Conservation (phyloP, 1,140 invertebrate genomes). For the Drosophila santomea region DNA sequence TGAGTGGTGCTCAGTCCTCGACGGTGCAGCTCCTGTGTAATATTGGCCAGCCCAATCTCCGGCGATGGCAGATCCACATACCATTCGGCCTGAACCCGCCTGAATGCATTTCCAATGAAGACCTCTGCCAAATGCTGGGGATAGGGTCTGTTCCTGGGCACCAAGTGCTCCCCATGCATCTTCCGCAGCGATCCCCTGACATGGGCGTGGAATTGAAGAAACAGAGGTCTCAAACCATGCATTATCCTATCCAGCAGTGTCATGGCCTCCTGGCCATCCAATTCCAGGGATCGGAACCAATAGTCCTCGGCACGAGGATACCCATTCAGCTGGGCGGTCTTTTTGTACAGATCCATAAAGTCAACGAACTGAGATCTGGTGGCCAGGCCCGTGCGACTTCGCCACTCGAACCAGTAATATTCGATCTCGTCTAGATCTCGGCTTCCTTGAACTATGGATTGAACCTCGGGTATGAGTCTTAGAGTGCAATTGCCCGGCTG, state of each 20-base stretch:
- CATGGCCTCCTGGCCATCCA: conserved; percentile 36
- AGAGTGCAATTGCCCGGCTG: conserved; percentile 65
- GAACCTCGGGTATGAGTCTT: conserved; percentile 68
- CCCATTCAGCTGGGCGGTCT: conserved; percentile 71
- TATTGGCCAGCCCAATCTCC: conserved; percentile 46
- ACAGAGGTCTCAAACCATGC: conserved; percentile 56
- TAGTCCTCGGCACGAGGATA: conserved; percentile 60
- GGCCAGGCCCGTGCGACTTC: conserved; percentile 49
- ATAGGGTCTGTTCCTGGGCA: conserved; percentile 57
- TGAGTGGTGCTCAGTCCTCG: conserved; percentile 59
- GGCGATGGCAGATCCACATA: conserved; percentile 65
- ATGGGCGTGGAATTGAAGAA: conserved; percentile 78
- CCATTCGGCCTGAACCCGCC: conserved; percentile 42
- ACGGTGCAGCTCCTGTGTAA: conserved; percentile 61
- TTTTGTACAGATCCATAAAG: conserved; percentile 76
- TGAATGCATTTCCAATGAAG: conserved; percentile 73
- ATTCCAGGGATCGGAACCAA: conserved; percentile 69
- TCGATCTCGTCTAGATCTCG: conserved; percentile 70
- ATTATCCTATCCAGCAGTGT: conserved; percentile 54
- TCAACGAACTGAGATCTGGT: conserved; percentile 48
- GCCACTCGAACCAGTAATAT: conserved; percentile 81
- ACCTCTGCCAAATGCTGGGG: conserved; percentile 76
- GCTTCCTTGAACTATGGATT: conserved; percentile 56
- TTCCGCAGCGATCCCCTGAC: conserved; percentile 62
- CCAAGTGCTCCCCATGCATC: conserved; percentile 58